Base-by-base conservation (phyloP, 1,140 invertebrate species). In the Trypoxylus dichotomus region DNA sequence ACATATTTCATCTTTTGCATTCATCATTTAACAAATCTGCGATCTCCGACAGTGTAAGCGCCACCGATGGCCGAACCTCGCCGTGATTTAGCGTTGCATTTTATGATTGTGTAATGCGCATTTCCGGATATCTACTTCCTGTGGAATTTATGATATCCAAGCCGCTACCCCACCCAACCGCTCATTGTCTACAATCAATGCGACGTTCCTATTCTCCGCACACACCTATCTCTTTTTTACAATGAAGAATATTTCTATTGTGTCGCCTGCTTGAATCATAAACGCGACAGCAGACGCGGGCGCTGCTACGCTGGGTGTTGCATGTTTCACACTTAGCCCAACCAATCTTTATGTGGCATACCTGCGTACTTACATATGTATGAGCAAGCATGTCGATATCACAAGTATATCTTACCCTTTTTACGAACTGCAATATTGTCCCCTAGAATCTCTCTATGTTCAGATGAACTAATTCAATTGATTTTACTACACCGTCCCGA, bases 161-260 rank as follows among this genome's bases (percentile, higher is more conserved):
- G n/a, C 43, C 63, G 19, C 2, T 32, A 71, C 63, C 63, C 29
- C 63, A 32, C 63, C 63, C 63, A 71, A n/a, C 47, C 15, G 47
- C 47, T 54, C 29, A 71, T 71, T 71, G 63, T 71, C 29, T 71
- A 27, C 63, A 29, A 29, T 71, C 63, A 71, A 71, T 71, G 63
- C 25, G 29, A 32, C 63, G 63, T 32, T 71, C 13, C 63, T 71
- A 71, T 71, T 27, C 63, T 15, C n/a, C 47, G 47, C 19, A 71
- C 63, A 71, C 63, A 71, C 63, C 63, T 32, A 71, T 13, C 63
- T 54, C 19, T 54, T n/a, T 54, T 54, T 54, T 19, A 54, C 47
- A 54, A 54, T 54, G 47, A 54, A 54, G 15, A 54, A 54, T 54
- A 54, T 54, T 54, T 54, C 47, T 54, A 54, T 54, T 54, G 47